phyloP scores from a whole-genome alignment of 2,113 vertebrate species.

The Epinephelus lanceolatus region DNA sequence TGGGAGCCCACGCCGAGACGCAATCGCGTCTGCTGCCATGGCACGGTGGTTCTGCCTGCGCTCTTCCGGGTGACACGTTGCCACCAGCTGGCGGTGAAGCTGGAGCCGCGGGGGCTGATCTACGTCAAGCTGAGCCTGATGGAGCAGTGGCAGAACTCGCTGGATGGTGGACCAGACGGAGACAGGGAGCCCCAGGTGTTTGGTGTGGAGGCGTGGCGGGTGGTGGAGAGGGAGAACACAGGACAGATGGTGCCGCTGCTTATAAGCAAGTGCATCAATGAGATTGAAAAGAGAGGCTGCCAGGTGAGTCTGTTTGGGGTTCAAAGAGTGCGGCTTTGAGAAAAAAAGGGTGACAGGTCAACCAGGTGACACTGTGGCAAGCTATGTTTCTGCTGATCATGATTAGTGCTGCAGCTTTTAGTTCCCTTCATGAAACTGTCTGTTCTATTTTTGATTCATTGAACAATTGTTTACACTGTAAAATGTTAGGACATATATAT shows the following conservation, averaged over 20 bases:
- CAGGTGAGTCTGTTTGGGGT: slow-evolving; percentile 87
- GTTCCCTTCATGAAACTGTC: background rate
- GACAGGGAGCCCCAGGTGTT: slow-evolving; percentile 90
- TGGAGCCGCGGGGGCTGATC: slow-evolving; percentile 96
- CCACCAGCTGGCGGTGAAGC: slow-evolving; percentile 94
- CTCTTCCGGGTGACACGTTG: slow-evolving; percentile 93
- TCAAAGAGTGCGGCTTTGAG: background rate
- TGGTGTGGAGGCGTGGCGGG: slow-evolving; percentile 91
- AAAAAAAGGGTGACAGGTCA: background rate
- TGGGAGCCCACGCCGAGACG: slow-evolving; percentile 93
- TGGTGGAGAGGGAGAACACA: slow-evolving; percentile 92
- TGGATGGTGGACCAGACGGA: slow-evolving; percentile 84
- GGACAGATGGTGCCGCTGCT: slow-evolving; percentile 94
- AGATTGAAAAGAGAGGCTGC: slow-evolving; percentile 97
- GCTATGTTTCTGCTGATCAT: background rate
- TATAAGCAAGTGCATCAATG: slow-evolving; percentile 94
- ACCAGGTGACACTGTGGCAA: background rate
- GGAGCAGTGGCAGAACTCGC: slow-evolving; percentile 97
- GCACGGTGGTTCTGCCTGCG: slow-evolving; percentile 92
- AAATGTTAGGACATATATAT: background rate
- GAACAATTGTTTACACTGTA: background rate
- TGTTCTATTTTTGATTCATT: background rate
- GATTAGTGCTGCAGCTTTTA: background rate
- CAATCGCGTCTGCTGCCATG: slow-evolving; percentile 95
- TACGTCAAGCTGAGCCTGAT: slow-evolving; percentile 96